Evolutionary conservation across 2,888 invertebrate species (phyloP).

Genomic region (Frankliniella intonsa): DNA sequence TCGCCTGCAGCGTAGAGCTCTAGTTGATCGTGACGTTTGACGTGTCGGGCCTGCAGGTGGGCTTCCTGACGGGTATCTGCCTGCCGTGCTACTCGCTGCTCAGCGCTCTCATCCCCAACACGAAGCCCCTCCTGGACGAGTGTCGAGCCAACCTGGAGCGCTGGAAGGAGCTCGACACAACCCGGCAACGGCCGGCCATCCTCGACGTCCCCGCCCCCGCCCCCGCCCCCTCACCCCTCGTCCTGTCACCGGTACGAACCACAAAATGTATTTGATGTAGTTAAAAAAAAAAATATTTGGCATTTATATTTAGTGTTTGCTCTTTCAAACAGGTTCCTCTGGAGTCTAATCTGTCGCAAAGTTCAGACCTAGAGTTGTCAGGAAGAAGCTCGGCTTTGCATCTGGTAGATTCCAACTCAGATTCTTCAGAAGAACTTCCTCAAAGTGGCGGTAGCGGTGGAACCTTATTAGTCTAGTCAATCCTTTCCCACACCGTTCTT

Average conservation of each 20-base stretch:
- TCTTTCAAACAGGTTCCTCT: not conserved
- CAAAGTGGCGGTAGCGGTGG: not conserved
- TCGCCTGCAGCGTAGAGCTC: not conserved
- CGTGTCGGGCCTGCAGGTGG: conserved; percentile 53
- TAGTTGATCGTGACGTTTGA: not conserved
- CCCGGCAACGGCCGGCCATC: not conserved
- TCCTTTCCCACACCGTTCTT: not conserved
- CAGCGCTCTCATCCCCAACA: conserved; percentile 62
- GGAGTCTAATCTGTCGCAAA: not conserved
- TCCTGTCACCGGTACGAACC: not conserved
- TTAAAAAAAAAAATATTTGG: not conserved
- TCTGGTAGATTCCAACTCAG: not conserved
- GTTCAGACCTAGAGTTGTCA: not conserved
- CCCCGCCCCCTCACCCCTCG: not conserved
- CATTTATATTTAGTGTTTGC: not conserved
- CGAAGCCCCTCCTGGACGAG: conserved; percentile 64
- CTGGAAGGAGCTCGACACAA: conserved; percentile 54
- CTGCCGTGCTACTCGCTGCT: conserved; percentile 73
- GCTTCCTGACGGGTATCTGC: conserved; percentile 75
- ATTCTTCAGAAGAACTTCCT: not conserved
- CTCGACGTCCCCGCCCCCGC: not conserved
- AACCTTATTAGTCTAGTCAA: not conserved
- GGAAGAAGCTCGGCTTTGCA: not conserved
- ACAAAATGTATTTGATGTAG: not conserved
- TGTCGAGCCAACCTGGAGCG: conserved; percentile 58